Conservation (phyloP, 2,888 invertebrate genomes). For the Anticlea derivata region DNA sequence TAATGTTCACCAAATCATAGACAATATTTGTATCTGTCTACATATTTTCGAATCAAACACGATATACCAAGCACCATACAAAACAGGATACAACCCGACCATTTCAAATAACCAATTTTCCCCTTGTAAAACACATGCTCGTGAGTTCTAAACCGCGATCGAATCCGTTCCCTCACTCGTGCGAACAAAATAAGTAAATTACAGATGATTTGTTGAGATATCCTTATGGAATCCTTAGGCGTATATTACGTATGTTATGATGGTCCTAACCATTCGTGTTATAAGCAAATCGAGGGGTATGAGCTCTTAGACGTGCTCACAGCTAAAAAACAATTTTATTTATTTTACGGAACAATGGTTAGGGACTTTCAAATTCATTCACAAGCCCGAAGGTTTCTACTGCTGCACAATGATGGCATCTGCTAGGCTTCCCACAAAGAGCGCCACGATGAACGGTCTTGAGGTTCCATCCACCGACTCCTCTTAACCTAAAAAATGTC, state of each 20-base stretch:
- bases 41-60: not conserved
- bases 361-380: not conserved
- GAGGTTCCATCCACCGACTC: no score
- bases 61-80: slow-evolving; percentile 4
- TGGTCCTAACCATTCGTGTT: no score
- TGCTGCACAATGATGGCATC: no score
- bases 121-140: slow-evolving; percentile 50
- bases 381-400: no score
- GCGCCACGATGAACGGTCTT: no score
- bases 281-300: slow-evolving; percentile 25
- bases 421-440: no score
- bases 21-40: slow-evolving; percentile 1
- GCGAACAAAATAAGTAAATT: slow-evolving; percentile 78
- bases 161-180: slow-evolving; percentile 63
- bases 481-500: no score
- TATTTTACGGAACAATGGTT: not conserved
- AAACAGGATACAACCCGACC: slow-evolving; percentile 39
- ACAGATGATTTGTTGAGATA: slow-evolving; percentile 77
- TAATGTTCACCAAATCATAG: no score
- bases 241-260: slow-evolving; percentile 62
- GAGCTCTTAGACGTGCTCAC: slow-evolving; percentile 24
- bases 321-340: not conserved
- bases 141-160: slow-evolving; percentile 66
- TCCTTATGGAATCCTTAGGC: slow-evolving; percentile 76
- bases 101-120: slow-evolving; percentile 65